A percentile compares a stretch with the other conserved stretches of the same genome.
phyloP scores from a whole-genome alignment of 2,888 invertebrate genomes.

The Boloria euphrosyne region DNA sequence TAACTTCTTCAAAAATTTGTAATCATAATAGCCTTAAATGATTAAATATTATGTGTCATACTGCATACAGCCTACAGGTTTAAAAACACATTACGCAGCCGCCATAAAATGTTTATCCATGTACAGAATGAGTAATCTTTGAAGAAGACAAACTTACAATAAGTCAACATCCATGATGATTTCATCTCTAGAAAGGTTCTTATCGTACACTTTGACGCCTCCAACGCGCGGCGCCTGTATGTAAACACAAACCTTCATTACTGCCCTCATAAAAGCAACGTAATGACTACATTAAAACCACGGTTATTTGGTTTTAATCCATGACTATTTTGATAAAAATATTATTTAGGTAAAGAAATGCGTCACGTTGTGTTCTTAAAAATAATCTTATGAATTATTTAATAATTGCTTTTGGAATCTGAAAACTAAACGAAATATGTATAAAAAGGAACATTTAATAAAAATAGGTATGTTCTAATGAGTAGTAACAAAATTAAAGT shows the following conservation, averaged over 20 bases:
- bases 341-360: not conserved
- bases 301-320: conserved; percentile 12
- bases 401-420: not conserved
- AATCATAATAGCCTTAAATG: too few species aligned
- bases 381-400: not conserved
- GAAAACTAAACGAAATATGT: not conserved
- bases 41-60: too few species aligned
- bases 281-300: conserved; percentile 8
- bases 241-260: conserved; percentile 50
- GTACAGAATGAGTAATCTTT: too few species aligned
- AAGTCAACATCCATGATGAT: conserved; percentile 98
- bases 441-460: not conserved
- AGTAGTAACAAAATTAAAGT: not conserved
- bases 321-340: not conserved
- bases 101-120: too few species aligned
- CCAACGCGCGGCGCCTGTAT: conserved; percentile 95
- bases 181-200: conserved; percentile 95
- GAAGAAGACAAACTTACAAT: conserved; percentile 84
- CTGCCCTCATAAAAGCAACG: conserved; percentile 11
- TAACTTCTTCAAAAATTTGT: too few species aligned
- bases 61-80: too few species aligned
- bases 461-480: too few species aligned
- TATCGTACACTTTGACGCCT: conserved; percentile 98
- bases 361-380: not conserved
- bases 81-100: too few species aligned